phyloP scores from a whole-genome alignment of 2,113 vertebrate species.

The Chamaea fasciata region DNA sequence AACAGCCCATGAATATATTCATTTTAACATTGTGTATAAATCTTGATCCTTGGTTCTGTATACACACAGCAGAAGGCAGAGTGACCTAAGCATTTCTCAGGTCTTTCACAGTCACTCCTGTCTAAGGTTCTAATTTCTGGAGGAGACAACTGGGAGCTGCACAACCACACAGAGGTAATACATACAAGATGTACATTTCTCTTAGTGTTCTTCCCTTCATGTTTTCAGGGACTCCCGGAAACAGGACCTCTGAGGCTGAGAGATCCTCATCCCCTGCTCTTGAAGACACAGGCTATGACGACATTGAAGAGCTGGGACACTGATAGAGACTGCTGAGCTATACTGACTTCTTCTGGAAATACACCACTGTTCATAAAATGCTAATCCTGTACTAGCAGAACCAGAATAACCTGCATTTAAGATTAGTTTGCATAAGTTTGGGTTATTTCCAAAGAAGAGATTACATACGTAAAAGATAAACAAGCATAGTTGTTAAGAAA shows the following conservation, averaged over 20 bases:
- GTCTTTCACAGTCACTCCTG: neutral
- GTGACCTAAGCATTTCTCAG: neutral
- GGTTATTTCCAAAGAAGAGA: neutral
- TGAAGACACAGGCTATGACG: neutral
- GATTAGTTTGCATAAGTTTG: neutral
- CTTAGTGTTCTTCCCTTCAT: neutral
- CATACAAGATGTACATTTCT: neutral
- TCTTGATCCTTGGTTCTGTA: neutral
- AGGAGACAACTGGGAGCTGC: neutral
- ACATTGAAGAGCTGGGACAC: neutral
- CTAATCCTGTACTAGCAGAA: neutral
- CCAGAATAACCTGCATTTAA: neutral
- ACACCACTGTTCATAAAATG: neutral
- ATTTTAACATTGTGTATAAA: neutral
- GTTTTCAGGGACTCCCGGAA: conserved; percentile 7
- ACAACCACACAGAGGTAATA: neutral
- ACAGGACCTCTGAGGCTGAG: neutral
- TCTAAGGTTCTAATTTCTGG: neutral
- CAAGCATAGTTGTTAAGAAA: neutral
- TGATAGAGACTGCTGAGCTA: neutral
- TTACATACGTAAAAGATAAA: neutral
- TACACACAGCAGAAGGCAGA: neutral
- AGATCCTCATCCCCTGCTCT: neutral
- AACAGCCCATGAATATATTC: neutral
- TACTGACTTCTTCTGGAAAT: neutral